A percentile compares a stretch with the other conserved stretches of the same genome.
These are phyloP conservation scores for Ciona savignyi DNA, from an alignment of 23 tunicate species.

Conservation along the genomic window DNA sequence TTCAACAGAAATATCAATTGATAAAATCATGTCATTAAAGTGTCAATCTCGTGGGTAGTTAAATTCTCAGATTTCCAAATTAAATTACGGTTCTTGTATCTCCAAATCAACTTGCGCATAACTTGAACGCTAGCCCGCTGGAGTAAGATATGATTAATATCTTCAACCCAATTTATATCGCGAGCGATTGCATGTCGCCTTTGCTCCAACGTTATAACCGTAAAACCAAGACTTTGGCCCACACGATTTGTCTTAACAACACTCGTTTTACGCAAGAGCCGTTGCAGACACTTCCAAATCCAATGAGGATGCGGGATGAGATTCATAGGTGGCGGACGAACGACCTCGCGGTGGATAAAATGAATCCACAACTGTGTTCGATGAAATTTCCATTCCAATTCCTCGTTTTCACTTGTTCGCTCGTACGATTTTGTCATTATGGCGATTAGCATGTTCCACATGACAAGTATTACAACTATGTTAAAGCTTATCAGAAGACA, in stretches of 20 bases:
- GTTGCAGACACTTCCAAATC: background rate
- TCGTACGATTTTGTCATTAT: conserved; percentile 40
- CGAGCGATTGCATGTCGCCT: background rate
- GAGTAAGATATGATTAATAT: background rate
- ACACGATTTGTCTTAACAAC: background rate
- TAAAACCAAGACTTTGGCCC: background rate
- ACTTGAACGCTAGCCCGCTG: background rate
- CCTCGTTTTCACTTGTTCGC: conserved; percentile 30
- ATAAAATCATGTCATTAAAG: too few species aligned
- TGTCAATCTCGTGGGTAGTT: too few species aligned
- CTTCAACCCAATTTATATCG: background rate
- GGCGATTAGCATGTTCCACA: conserved; percentile 52
- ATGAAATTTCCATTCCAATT: conserved; percentile 43
- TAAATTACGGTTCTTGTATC: background rate
- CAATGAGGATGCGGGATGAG: conserved; percentile 22
- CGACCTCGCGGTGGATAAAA: conserved; percentile 36
- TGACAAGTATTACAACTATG: conserved; percentile 38
- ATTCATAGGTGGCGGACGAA: conserved; percentile 56
- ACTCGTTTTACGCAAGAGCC: background rate
- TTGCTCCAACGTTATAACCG: background rate
- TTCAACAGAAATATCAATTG: too few species aligned
- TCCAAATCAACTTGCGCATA: background rate
- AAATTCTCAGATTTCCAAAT: background rate
- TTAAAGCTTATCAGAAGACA: conserved; percentile 13
- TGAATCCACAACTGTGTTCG: conserved; percentile 53